Evolutionary conservation across 2,797 vertebrate species (phyloP), one percentile per base, ranked within the genome.

Genomic region (Acanthornis magna): DNA sequence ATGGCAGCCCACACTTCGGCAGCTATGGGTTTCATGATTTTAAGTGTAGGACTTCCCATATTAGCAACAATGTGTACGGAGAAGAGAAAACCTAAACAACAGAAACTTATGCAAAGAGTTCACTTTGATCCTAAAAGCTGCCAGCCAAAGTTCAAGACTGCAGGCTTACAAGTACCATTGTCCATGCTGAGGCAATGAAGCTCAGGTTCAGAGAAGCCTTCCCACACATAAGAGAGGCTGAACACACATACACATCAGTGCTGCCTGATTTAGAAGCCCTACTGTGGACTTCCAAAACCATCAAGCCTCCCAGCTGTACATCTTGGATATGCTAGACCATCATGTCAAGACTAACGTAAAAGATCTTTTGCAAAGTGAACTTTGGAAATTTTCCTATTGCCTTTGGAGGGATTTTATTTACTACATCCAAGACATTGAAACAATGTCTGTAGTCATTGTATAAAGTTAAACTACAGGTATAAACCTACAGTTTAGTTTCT

Each of bases 401-500:
- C 53, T 90, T 80, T 22, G 29, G 19, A 85, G 40, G n/a, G n/a
- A 60, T 50, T 92, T 91, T 75, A 88, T 84, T 81, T 75, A 70
- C 65, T 76, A 36, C 8, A 30, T 25, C 32, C 34, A 87, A 95
- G 77, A 66, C 57, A 76, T 32, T 74, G 40, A 43, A 82, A 60
- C 54, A 66, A 84, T 45, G 81, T 60, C 86, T 90, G 75, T 30
- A 90, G 71, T 68, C 85, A 93, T 89, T 89, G 22, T 94, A 96
- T 48, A 72, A 95, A 93, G 74, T 96, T 94, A 72, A 96, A 94
- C 1, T 42, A 50, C 78, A 84, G 70, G 82, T 93, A 93, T 89
- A 94, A 93, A 89, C 93, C 91, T 96, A 96, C 71, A 93, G 72
- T 79, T 36, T 40, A 60, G 84, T 93, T 97, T 96, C 94, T 96